Evolutionary conservation across 2,797 vertebrate genomes (phyloP), one percentile per base, ranked within the genome.

Genomic region (Mormyrops boulengeri): DNA sequence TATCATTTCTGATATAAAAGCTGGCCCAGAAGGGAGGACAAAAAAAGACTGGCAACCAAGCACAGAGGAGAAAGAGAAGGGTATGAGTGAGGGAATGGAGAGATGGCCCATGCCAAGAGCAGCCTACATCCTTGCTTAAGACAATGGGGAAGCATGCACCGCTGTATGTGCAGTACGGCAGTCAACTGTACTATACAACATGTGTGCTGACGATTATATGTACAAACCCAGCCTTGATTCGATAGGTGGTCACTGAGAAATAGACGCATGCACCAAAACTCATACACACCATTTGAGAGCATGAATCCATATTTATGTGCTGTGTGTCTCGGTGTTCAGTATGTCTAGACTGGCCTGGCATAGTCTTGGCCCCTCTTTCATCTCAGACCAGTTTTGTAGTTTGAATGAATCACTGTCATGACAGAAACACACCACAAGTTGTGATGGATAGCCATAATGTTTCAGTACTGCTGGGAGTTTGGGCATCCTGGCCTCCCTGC

Each of bases 401-500:
- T 91, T 91, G 95, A 96, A 96, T 97, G 96, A 96, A 96, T 96
- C 96, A 96, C 94, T 96, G 96, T 96, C 95, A 94, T 93, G 93
- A 95, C 94, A 94, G 95, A 96, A 96, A 95, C 92, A 91, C 93
- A 92, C 92, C 88, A 93, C 96, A 95, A 95, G 94, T 94, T 94
- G 94, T 96, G 96, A 96, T 96, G 95, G 95, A 96, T 96, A 95
- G 95, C 94, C 94, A 92, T 96, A 95, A 96, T 96, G 95, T 97
- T 95, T 96, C 96, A 96, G 95, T 95, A 96, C 94, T 95, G 95
- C 95, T 95, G 95, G 95, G 95, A 95, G 96, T 96, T 96, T 96
- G 94, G 94, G 94, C 93, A 94, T 95, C 94, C 93, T 89, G 94
- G 94, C 92, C 95, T 95, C 95, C 93, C 91, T 92, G 93, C 94